These are phyloP conservation scores for Falco peregrinus DNA, from an alignment of 2,797 vertebrate genomes.

Conservation along the genomic window DNA sequence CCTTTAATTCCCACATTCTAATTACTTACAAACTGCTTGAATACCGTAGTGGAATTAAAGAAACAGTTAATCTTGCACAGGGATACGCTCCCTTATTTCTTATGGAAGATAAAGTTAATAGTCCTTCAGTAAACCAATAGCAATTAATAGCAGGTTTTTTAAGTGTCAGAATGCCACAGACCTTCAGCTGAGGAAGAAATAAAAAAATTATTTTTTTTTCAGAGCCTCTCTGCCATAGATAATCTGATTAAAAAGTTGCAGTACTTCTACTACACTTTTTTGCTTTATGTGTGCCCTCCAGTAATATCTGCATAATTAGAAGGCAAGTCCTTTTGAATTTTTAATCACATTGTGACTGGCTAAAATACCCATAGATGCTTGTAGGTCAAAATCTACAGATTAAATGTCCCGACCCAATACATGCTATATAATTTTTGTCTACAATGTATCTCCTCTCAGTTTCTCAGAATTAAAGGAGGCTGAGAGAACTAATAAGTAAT, in stretches of 20 bases:
- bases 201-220: neutral
- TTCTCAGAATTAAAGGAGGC: neutral
- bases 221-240: neutral
- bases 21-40: neutral
- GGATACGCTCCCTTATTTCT: neutral
- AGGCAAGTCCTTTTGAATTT: neutral
- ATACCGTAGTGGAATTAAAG: neutral
- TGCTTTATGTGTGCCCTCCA: neutral
- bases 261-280: neutral
- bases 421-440: neutral
- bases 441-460: accelerated
- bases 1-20: neutral
- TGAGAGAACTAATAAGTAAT: neutral
- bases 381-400: neutral
- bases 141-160: neutral
- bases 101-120: neutral
- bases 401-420: accelerated
- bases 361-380: neutral
- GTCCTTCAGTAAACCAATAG: neutral
- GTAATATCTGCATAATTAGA: neutral
- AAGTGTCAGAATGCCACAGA: neutral
- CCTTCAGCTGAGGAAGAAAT: neutral
- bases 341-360: neutral
- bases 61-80: neutral
- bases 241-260: neutral